phyloP scores from a whole-genome alignment of 1,140 invertebrate genomes.

The Bilobella aurantiaca region DNA sequence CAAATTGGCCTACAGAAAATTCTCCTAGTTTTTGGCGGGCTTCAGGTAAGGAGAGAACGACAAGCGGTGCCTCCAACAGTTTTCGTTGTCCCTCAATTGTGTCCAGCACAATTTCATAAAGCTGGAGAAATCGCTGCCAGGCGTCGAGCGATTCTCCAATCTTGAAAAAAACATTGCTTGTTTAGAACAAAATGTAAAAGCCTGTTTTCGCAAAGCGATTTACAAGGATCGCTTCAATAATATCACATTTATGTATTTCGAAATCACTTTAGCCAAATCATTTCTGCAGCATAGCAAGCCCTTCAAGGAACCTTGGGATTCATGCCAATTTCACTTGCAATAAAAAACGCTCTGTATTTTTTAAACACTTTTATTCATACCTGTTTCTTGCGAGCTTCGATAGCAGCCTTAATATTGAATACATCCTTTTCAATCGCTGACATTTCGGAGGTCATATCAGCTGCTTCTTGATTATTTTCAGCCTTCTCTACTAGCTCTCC shows the following conservation, averaged over 20 bases:
- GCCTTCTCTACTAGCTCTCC: conserved; percentile 66
- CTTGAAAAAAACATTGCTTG: conserved; percentile 39
- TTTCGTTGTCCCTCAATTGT: conserved; percentile 73
- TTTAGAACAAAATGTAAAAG: conserved; percentile 14
- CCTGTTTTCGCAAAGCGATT: too few relatives aligned
- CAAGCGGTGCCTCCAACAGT: conserved; percentile 64
- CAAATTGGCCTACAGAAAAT: conserved; percentile 59
- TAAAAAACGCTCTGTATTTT: too few relatives aligned
- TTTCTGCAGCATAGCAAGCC: too few relatives aligned
- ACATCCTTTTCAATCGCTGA: conserved; percentile 64
- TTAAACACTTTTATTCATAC: too few relatives aligned
- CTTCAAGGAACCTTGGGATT: too few relatives aligned
- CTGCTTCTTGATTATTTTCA: conserved; percentile 62
- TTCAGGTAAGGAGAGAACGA: conserved; percentile 63
- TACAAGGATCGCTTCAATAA: too few relatives aligned
- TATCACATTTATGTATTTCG: too few relatives aligned
- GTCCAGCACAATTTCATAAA: conserved; percentile 64
- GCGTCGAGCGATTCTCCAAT: conserved; percentile 78
- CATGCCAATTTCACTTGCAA: too few relatives aligned
- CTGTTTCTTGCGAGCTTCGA: conserved; percentile 67
- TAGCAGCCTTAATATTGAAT: conserved; percentile 57
- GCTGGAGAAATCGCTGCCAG: conserved; percentile 70
- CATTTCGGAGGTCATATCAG: conserved; percentile 62
- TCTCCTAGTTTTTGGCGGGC: conserved; percentile 73
- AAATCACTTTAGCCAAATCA: neutral